These are phyloP conservation scores for Telmatochromis brachygnathus DNA, from an alignment of 2,113 vertebrate species.

Conservation along the genomic window DNA sequence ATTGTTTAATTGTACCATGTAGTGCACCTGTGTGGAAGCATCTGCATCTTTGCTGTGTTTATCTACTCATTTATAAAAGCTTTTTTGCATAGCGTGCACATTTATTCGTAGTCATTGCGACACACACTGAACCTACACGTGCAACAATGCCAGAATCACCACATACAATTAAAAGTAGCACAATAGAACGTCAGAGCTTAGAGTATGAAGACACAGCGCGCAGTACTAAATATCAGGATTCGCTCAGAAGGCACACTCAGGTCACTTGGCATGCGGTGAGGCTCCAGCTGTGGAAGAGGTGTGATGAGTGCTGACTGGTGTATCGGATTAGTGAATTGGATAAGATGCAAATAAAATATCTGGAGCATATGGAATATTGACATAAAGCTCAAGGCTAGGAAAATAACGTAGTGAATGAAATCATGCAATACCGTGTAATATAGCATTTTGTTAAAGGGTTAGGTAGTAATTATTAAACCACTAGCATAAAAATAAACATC, in stretches of 20 bases:
- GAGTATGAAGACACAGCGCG: not conserved
- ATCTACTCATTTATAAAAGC: not conserved
- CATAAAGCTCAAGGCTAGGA: not conserved
- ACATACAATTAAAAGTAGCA: not conserved
- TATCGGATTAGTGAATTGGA: not conserved
- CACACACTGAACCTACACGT: not conserved
- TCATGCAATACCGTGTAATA: not conserved
- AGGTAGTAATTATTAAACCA: not conserved
- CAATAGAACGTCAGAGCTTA: not conserved
- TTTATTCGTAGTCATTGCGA: not conserved
- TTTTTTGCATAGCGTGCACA: not conserved
- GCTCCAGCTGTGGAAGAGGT: constrained; percentile 2
- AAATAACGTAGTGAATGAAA: not conserved
- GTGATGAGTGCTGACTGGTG: not conserved
- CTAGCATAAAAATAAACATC: not conserved
- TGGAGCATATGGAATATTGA: not conserved
- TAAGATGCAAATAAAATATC: not conserved
- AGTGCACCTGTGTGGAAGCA: not conserved
- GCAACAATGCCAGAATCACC: not conserved
- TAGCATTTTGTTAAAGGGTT: not conserved
- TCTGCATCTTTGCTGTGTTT: not conserved
- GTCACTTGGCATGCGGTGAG: constrained; percentile 8
- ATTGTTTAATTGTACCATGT: not conserved
- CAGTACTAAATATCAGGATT: not conserved
- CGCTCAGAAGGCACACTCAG: not conserved